phyloP scores from a whole-genome alignment of 2,888 invertebrate species.

The Laspeyria flexula region DNA sequence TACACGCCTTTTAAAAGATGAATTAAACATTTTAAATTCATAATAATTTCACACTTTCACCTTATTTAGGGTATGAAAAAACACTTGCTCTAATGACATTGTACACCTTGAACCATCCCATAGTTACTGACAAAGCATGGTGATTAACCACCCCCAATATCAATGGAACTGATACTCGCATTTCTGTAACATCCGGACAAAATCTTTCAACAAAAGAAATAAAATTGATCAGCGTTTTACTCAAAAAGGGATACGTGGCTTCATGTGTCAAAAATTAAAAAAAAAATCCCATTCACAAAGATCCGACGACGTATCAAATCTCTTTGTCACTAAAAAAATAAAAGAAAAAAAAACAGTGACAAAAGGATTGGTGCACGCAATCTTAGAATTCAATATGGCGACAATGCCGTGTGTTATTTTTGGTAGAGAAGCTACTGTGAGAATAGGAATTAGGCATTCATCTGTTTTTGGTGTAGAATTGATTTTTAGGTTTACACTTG shows the following conservation, averaged over 20 bases:
- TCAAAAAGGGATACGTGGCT: slow-evolving; percentile 67
- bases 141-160: slow-evolving; percentile 22
- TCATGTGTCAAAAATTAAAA: slow-evolving; percentile 77
- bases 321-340: slow-evolving; percentile 57
- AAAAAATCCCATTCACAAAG: slow-evolving; percentile 67
- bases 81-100: slow-evolving; percentile 6
- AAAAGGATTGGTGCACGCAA: slow-evolving; percentile 74
- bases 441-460: slow-evolving; percentile 58
- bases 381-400: slow-evolving; percentile 74
- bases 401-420: slow-evolving; percentile 76
- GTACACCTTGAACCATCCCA: slow-evolving; percentile 12
- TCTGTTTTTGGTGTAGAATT: slow-evolving; percentile 28
- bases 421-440: slow-evolving; percentile 65
- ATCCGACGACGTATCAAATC: slow-evolving; percentile 81
- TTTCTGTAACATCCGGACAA: slow-evolving; percentile 60
- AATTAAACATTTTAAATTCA: not conserved
- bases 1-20: not conserved
- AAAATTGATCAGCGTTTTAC: slow-evolving; percentile 70
- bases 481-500: slow-evolving; percentile 28
- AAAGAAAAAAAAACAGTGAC: slow-evolving; percentile 61
- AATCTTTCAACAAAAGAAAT: slow-evolving; percentile 59
- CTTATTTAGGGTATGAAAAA: slow-evolving; percentile 2
- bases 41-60: slow-evolving; percentile 12
- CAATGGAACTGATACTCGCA: slow-evolving; percentile 25
- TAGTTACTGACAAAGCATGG: slow-evolving; percentile 9